Conservation (phyloP, 2,113 vertebrate genomes). For the Semnornis frantzii region DNA sequence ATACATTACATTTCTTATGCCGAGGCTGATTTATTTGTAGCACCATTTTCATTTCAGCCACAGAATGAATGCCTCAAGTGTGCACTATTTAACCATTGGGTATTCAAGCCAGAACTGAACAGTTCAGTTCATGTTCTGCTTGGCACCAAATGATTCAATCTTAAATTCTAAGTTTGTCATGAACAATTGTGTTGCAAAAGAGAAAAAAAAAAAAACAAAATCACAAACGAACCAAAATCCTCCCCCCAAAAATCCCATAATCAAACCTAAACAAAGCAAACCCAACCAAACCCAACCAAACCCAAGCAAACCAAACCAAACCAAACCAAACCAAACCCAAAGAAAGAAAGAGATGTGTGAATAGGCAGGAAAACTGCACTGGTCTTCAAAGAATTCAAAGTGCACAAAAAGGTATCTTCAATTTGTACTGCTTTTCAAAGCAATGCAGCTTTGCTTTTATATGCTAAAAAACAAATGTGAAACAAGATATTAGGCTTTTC, state of each 20-base stretch:
- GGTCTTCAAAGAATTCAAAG: background rate
- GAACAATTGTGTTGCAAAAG: background rate
- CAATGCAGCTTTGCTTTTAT: background rate
- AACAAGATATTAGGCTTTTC: background rate
- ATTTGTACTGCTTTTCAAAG: background rate
- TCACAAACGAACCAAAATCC: too few species aligned
- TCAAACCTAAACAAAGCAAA: too few species aligned
- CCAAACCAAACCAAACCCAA: background rate
- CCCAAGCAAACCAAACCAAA: too few species aligned
- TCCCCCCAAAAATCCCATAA: too few species aligned
- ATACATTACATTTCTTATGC: background rate
- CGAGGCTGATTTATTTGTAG: background rate
- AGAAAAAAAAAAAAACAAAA: too few species aligned
- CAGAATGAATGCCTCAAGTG: background rate
- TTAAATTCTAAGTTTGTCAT: background rate
- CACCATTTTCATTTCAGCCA: background rate
- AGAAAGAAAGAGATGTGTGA: background rate
- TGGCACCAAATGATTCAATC: background rate
- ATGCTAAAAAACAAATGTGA: background rate
- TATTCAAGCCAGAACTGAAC: background rate
- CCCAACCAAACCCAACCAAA: too few species aligned
- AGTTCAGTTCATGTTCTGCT: background rate
- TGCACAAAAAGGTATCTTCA: background rate
- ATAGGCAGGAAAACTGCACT: background rate
- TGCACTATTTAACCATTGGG: background rate